Evolutionary conservation across 2,888 invertebrate genomes (phyloP).

Genomic region (Salpingus planirostris): DNA sequence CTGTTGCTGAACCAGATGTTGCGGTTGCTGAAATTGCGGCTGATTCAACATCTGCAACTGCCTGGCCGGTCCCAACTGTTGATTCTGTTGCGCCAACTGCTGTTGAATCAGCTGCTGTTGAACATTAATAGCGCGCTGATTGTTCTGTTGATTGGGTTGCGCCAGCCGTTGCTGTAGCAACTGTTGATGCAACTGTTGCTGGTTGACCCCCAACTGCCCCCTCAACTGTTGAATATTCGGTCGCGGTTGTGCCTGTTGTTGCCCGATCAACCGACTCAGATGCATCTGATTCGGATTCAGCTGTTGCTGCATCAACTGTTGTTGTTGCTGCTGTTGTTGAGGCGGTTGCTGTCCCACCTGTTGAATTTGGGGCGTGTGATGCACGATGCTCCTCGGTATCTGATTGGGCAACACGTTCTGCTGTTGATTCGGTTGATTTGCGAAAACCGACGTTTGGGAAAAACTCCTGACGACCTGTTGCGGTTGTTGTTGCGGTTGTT

Average conservation of each 20-base stretch:
- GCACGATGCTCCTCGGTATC: slow-evolving; percentile 36
- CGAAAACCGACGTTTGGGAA: slow-evolving; percentile 13
- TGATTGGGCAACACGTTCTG: slow-evolving; percentile 15
- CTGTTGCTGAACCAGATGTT: slow-evolving; percentile 20
- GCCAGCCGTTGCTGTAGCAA: slow-evolving; percentile 15
- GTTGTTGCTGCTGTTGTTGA: slow-evolving; percentile 28
- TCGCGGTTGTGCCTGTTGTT: slow-evolving; percentile 19
- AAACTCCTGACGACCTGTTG: slow-evolving; percentile 11
- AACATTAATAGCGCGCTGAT: slow-evolving; percentile 9
- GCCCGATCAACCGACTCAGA: slow-evolving; percentile 29
- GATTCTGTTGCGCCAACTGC: slow-evolving; percentile 15
- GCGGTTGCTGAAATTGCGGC: slow-evolving; percentile 12
- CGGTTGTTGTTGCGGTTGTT: slow-evolving; percentile 26
- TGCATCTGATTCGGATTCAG: slow-evolving; percentile 18
- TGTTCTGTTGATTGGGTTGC: slow-evolving; percentile 14
- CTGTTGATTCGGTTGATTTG: slow-evolving; percentile 6
- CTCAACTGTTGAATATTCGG: no score
- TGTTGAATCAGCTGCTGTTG: slow-evolving; percentile 18
- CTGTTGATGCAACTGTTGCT: slow-evolving; percentile 35
- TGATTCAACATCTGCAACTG: slow-evolving; percentile 7
- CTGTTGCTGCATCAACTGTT: slow-evolving; percentile 17
- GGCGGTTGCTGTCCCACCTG: slow-evolving; percentile 34
- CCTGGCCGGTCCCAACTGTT: slow-evolving; percentile 1
- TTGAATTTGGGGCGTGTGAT: slow-evolving; percentile 37
- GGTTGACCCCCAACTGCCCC: no score